Conservation (phyloP, 2,113 vertebrate genomes). For the Mustela lutreola region DNA sequence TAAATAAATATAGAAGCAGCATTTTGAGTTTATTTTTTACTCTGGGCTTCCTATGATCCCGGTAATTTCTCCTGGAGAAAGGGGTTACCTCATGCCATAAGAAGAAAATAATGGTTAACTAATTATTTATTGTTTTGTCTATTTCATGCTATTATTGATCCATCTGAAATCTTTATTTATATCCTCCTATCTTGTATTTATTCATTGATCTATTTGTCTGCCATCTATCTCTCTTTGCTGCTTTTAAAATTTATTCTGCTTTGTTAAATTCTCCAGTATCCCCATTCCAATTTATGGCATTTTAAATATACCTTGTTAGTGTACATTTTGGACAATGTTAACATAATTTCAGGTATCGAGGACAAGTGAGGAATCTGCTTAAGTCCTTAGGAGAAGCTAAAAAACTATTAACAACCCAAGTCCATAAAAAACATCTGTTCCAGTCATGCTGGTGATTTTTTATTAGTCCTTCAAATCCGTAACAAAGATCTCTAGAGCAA, state of each 20-base stretch:
- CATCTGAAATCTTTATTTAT: slow-evolving; percentile 35
- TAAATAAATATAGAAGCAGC: background rate
- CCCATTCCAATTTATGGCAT: slow-evolving; percentile 85
- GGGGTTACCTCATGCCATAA: slow-evolving; percentile 60
- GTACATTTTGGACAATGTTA: slow-evolving; percentile 88
- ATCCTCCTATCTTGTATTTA: slow-evolving; percentile 6
- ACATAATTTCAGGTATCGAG: slow-evolving; percentile 90
- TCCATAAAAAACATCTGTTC: slow-evolving; percentile 93
- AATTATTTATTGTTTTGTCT: slow-evolving; percentile 69
- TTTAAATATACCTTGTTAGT: slow-evolving; percentile 89
- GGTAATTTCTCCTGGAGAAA: slow-evolving; percentile 37
- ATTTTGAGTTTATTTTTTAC: slow-evolving; percentile 57
- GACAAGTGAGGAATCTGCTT: slow-evolving; percentile 86
- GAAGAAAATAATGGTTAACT: slow-evolving; percentile 45
- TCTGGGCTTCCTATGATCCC: slow-evolving; percentile 6
- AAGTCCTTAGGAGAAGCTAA: slow-evolving; percentile 90
- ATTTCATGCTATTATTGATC: slow-evolving; percentile 29
- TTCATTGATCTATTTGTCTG: slow-evolving; percentile 41
- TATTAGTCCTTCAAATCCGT: slow-evolving; percentile 91
- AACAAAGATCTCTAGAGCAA: slow-evolving; percentile 90
- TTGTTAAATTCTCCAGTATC: slow-evolving; percentile 83
- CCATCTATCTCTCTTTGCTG: slow-evolving; percentile 42
- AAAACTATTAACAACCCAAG: slow-evolving; percentile 89
- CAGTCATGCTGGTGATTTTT: slow-evolving; percentile 91
- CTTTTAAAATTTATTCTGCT: slow-evolving; percentile 80